Base-by-base conservation (phyloP, 2,113 vertebrate species). In the Neolamprologus sp. region DNA sequence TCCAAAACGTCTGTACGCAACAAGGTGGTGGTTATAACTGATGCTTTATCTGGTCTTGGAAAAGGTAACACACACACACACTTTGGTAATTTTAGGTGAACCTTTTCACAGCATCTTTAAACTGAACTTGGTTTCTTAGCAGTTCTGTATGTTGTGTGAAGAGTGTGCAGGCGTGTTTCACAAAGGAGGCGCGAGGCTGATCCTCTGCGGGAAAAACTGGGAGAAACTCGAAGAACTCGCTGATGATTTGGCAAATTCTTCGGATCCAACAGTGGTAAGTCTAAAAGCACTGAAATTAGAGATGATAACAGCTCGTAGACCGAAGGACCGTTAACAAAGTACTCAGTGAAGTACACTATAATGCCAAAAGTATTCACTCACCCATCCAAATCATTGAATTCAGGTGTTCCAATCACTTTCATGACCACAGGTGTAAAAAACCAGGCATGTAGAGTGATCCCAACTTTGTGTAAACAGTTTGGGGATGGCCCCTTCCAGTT, bases 1-100 rank as follows among this genome's bases (percentile, higher is more conserved):
- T 97, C 97, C 28, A 98, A 97, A 93, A 98, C 97, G 9, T 97
- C 96, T 0, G 97, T 98, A 58, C 97, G 97, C 88, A 99, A 99
- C 90, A 99, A 98, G 91, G 98, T 99, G 79, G 97, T 99, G 85
- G 96, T 99, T 49, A 96, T 99, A 87, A 98, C 97, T 0, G 98
- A 99, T 26, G 97, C 98, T 54, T 90, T 97, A 16, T 98, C 98
- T 2, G 97, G 96, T 7, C 95, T 99, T 4, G 98, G 98, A 60
- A 98, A 97, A 90, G 98, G 98, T 99, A 95, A 97, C 16, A 9
- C 9, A 7, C 19, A 16, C 3, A 60, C 9, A 97, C 17, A n/a
- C 10, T 80, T 31, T 10, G 9, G 2, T 9, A 1, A 19, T 31
- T 12, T 47, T 10, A 35, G 7, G 5, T 9, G 5, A 33, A 10